Conservation (phyloP, 2,888 invertebrate species). For the Neoascia interrupta region DNA sequence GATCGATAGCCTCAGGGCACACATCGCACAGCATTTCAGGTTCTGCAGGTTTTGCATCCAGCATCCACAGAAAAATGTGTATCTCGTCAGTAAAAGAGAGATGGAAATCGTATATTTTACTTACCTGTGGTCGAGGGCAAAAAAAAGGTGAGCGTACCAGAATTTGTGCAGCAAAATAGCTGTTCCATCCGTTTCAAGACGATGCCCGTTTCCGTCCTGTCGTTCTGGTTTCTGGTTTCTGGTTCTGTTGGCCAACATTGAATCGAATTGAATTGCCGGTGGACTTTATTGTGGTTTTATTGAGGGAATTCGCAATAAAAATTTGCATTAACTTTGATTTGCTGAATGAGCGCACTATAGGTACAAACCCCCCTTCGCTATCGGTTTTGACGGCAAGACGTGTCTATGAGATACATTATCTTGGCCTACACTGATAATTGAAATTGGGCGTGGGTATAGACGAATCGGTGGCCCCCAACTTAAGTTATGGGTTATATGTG, state of each 20-base stretch:
- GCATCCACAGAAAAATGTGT: not conserved
- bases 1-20: slow-evolving; percentile 35
- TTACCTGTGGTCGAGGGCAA: not conserved
- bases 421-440: slow-evolving; percentile 31
- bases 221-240: slow-evolving; percentile 28
- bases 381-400: not conserved
- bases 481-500: slow-evolving; percentile 45
- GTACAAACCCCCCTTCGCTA: not conserved
- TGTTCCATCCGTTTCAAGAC: slow-evolving; percentile 17
- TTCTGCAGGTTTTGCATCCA: slow-evolving; percentile 57
- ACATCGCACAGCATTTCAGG: slow-evolving; percentile 36
- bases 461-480: slow-evolving; percentile 6
- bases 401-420: slow-evolving; percentile 17
- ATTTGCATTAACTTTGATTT: slow-evolving; percentile 67
- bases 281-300: slow-evolving; percentile 69
- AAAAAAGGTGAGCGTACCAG: slow-evolving; percentile 16
- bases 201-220: slow-evolving; percentile 24
- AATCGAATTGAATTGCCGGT: slow-evolving; percentile 69
- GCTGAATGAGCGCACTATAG: slow-evolving; percentile 39
- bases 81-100: slow-evolving; percentile 40
- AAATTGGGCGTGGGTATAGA: slow-evolving; percentile 53
- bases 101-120: slow-evolving; percentile 19
- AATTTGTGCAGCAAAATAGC: slow-evolving; percentile 15
- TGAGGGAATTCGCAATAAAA: slow-evolving; percentile 68
- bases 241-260: slow-evolving; percentile 38